Conservation (phyloP, 2,797 vertebrate genomes). For the Premnoplex brunnescens region DNA sequence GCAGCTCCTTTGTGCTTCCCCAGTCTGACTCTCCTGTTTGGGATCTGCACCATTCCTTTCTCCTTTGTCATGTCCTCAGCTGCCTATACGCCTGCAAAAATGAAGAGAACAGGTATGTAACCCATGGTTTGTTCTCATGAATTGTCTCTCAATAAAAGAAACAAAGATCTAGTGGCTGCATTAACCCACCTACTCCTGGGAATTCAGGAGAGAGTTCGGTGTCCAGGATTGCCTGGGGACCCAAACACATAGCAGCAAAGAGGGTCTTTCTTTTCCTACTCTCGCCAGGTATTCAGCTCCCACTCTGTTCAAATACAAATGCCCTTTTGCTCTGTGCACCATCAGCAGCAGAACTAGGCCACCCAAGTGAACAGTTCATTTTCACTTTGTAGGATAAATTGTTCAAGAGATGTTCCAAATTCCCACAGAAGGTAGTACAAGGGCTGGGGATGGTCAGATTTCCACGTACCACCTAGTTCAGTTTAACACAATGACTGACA, state of each 20-base stretch:
- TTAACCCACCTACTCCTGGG: not conserved
- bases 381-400: not conserved
- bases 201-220: not conserved
- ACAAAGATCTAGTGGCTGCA: not conserved
- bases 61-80: not conserved
- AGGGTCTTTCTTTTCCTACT: not conserved
- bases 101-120: not conserved
- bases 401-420: not conserved
- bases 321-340: not conserved
- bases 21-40: not conserved
- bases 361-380: not conserved
- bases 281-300: not conserved
- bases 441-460: not conserved
- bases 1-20: not conserved
- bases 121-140: not conserved
- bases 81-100: not conserved
- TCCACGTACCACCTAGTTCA: not conserved
- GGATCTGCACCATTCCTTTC: not conserved
- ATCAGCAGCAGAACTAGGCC: not conserved
- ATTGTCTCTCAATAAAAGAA: not conserved
- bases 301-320: not conserved
- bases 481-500: not conserved
- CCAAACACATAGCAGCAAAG: not conserved
- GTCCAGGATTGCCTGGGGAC: not conserved
- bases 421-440: not conserved